Percentiles rank a stretch among this genome's conserved stretches.
Conservation (phyloP, 2,888 invertebrate genomes). For the Cactoblastis cactorum region DNA sequence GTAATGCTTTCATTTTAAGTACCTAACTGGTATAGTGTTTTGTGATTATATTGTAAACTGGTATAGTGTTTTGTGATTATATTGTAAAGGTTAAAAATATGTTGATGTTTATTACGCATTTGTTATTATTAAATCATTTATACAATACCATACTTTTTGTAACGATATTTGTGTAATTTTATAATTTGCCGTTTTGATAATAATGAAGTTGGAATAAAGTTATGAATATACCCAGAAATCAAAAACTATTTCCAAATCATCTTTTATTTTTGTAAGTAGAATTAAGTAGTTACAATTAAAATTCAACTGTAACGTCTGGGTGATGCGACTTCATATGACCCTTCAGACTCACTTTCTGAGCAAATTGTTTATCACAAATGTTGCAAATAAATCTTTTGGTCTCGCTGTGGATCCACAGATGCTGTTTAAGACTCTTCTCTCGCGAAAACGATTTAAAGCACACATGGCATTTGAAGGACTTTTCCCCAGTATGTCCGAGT, state of each 20-base stretch:
- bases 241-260: background rate
- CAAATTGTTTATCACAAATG: slow-evolving; percentile 56
- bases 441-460: slow-evolving; percentile 73
- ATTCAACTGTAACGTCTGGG: slow-evolving; percentile 34
- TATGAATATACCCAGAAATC: too few species aligned
- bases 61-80: too few species aligned
- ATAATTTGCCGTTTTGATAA: too few species aligned
- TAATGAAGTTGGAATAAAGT: too few species aligned
- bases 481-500: slow-evolving; percentile 71
- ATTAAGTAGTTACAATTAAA: slow-evolving; percentile 17
- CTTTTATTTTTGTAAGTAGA: background rate
- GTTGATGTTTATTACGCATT: too few species aligned
- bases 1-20: too few species aligned
- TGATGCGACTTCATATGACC: slow-evolving; percentile 52
- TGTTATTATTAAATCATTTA: too few species aligned
- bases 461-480: slow-evolving; percentile 57
- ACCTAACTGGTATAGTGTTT: too few species aligned
- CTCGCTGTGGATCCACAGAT: slow-evolving; percentile 65
- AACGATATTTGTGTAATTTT: too few species aligned
- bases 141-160: too few species aligned
- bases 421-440: slow-evolving; percentile 61
- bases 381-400: slow-evolving; percentile 53
- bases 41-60: too few species aligned
- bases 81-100: too few species aligned
- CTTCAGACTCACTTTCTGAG: slow-evolving; percentile 61